phyloP scores from a whole-genome alignment of 2,113 vertebrate species.

The Gobio gobio region DNA sequence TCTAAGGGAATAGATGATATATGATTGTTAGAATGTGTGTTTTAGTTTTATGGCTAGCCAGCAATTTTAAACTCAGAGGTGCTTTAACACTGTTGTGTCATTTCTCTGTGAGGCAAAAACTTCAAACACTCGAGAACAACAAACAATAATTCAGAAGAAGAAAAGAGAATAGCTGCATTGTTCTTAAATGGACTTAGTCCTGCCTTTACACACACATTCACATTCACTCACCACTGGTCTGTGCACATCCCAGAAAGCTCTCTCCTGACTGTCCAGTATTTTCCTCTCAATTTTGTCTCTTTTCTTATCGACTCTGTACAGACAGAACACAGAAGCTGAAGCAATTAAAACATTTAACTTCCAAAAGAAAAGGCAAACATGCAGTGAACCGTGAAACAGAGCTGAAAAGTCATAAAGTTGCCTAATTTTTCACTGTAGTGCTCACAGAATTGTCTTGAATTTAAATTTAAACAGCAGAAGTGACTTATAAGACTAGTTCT shows the following conservation, averaged over 20 bases:
- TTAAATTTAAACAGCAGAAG: background rate
- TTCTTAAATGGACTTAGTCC: background rate
- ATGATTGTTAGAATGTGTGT: constrained; percentile 12
- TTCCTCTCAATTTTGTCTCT: constrained; percentile 98
- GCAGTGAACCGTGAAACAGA: background rate
- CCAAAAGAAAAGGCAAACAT: background rate
- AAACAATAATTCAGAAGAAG: constrained; percentile 29
- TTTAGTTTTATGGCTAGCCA: background rate
- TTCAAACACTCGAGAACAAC: constrained; percentile 32
- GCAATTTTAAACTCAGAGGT: background rate
- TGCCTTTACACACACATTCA: background rate
- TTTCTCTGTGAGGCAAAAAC: background rate
- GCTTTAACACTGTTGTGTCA: background rate
- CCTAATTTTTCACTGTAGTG: background rate
- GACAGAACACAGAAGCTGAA: constrained; percentile 10
- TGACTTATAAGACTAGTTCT: constrained; percentile 4
- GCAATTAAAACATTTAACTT: constrained; percentile 15
- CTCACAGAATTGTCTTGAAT: background rate
- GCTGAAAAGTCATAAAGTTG: constrained; percentile 16
- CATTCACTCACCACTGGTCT: constrained; percentile 89
- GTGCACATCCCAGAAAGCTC: constrained; percentile 98
- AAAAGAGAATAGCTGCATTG: constrained; percentile 37
- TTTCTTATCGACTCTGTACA: constrained; percentile 93
- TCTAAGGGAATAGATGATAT: background rate
- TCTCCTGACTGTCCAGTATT: constrained; percentile 96